Evolutionary conservation across 2,797 vertebrate species (phyloP), one percentile per base, ranked within the genome.

Genomic region (Pachyuromys duprasi): DNA sequence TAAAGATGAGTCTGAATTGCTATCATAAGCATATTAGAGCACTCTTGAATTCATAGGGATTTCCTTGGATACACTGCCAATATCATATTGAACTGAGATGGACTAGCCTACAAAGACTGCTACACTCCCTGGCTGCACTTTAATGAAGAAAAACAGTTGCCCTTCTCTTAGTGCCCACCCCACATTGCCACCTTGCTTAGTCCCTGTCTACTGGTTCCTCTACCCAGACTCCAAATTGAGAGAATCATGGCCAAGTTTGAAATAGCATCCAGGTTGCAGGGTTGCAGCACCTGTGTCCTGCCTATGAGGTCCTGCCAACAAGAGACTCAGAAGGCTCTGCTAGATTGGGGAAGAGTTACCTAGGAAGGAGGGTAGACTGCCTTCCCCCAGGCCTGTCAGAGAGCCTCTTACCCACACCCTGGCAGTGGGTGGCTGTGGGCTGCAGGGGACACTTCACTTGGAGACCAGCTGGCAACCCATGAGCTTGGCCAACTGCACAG

Each of bases 211-310:
- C 0, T 3, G 60, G 74, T 55, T 90, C 93, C 89, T 86, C 93
- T 33, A n/a, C 45, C 24, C 36, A 18, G 81, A 57, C 13, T 87
- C 93, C 53, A n/a, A 63, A 90, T 45, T n/a, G 70, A 57, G 13
- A 24, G 70, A 60, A 53, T 42, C 39, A 28, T 2, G 31, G 92
- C 90, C 92, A 92, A 90, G 90, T 91, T 72, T 67, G 84, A 96
- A 96, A 97, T 33, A 92, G 53, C 86, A 69, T 69, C 53, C 90
- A 26, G 79, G 89, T 93, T 84, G 89, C 95, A 90, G 91, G 63
- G 75, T 57, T 53, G 53, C 83, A 65, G 63, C 0, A 0, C 12
- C 70, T 8, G 18, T 45, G 33, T 93, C 20, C 15, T 4, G 67
- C 45, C 83, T 67, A n/a, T 82, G 92, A 92, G 74, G 91, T 28